A percentile compares a stretch with the other conserved stretches of the same genome.
Conservation (phyloP, 2,888 invertebrate genomes). For the Fabriciana adippe region DNA sequence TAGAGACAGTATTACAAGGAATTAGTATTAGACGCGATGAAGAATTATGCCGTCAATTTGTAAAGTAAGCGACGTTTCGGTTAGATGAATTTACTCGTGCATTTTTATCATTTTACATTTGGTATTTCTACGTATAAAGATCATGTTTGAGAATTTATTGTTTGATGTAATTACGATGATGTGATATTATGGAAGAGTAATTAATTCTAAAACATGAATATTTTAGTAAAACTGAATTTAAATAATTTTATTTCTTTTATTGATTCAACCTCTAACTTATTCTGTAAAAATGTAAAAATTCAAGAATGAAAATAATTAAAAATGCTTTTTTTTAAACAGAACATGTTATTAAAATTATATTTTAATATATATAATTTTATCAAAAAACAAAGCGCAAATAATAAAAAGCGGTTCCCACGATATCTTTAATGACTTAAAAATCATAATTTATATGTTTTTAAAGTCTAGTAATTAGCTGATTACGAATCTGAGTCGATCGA, state of each 20-base stretch:
- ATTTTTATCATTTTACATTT: constrained; percentile 70
- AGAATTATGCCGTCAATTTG: constrained; percentile 60
- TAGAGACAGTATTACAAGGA: constrained; percentile 73
- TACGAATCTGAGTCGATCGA: constrained; percentile 77
- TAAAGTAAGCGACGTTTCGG: constrained; percentile 54
- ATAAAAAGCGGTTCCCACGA: constrained; percentile 36
- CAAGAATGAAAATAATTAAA: neutral
- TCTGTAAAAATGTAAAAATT: neutral
- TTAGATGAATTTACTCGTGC: constrained; percentile 57
- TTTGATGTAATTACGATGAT: constrained; percentile 44
- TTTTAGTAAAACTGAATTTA: constrained; percentile 78
- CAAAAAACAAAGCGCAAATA: constrained; percentile 8
- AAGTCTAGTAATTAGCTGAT: constrained; percentile 71
- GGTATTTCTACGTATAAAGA: constrained; percentile 61
- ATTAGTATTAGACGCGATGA: constrained; percentile 61
- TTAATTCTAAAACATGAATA: constrained; percentile 72
- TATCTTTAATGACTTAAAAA: constrained; percentile 29
- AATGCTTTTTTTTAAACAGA: neutral
- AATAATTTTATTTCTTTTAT: constrained; percentile 46
- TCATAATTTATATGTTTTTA: constrained; percentile 51
- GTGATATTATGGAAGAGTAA: constrained; percentile 59
- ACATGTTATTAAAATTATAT: neutral
- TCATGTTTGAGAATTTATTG: constrained; percentile 57
- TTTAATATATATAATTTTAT: constrained; percentile 2
- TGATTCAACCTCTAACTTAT: constrained; percentile 17